Evolutionary conservation across 2,888 invertebrate genomes (phyloP).

Genomic region (Mylabris sibirica): DNA sequence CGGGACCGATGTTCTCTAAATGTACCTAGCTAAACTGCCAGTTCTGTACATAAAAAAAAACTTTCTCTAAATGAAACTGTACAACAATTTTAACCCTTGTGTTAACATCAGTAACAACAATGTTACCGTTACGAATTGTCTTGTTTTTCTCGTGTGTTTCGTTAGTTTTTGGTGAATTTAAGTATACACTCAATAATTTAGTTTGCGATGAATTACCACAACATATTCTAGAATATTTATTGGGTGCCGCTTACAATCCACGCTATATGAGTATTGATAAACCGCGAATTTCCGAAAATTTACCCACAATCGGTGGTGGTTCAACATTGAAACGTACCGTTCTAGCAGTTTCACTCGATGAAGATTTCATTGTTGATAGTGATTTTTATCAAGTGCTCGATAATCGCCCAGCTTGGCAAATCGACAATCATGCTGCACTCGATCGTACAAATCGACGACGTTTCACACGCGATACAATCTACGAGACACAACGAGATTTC

Average conservation of each 20-base stretch:
- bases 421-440: neutral
- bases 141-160: neutral
- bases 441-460: neutral
- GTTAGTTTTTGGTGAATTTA: neutral
- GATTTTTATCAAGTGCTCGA: constrained; percentile 3
- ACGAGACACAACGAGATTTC: neutral
- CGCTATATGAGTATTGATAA: constrained; percentile 13
- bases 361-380: neutral
- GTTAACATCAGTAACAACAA: neutral
- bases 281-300: neutral
- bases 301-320: neutral
- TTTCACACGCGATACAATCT: neutral
- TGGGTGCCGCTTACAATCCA: constrained; percentile 15
- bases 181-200: neutral
- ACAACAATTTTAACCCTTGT: neutral
- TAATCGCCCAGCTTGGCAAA: constrained; percentile 3
- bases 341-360: neutral
- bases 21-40: too few relatives aligned
- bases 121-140: neutral
- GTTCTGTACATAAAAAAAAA: too few relatives aligned
- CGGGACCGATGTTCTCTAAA: too few relatives aligned
- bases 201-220: neutral
- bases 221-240: neutral
- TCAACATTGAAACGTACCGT: neutral
- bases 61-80: neutral